Evolutionary conservation across 35 echinoderm and acorn worm species (phyloP), one percentile per base, ranked within the genome.

Genomic region (Chiridota heheva): DNA sequence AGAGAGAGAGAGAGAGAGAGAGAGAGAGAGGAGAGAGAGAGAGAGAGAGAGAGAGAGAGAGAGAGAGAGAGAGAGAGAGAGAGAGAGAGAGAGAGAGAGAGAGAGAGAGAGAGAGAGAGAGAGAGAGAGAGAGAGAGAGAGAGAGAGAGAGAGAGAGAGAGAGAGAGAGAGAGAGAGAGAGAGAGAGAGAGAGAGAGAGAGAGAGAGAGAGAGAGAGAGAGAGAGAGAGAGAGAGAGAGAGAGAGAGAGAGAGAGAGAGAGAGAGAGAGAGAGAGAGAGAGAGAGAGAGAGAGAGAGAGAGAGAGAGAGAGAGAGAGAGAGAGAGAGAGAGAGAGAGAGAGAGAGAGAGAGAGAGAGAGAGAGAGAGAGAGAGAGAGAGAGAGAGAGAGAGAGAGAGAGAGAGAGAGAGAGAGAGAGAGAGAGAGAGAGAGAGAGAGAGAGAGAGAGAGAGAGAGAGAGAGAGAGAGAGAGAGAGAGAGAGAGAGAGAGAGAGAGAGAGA

Each of bases 211-310:
- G n/a, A 53, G 48, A 53, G 48, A 53, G 48, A 53, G 48, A 53
- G 48, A 53, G 48, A 53, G 48, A n/a, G n/a, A 53, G n/a, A 53
- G n/a, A 53, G n/a, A 53, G n/a, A 53, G n/a, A 53, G n/a, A 53
- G n/a, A 53, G n/a, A 53, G n/a, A 53, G n/a, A 53, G n/a, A 53
- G n/a, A 53, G n/a, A 53, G n/a, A 53, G n/a, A 53, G n/a, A 53
- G n/a, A 53, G n/a, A 53, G n/a, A 53, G n/a, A 53, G n/a, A 53
- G n/a, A 53, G n/a, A 53, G n/a, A 53, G n/a, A 53, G n/a, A 53
- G n/a, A 53, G n/a, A 53, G n/a, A 53, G n/a, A 53, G n/a, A 53
- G n/a, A 53, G n/a, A 53, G n/a, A 53, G n/a, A 53, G n/a, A 53
- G n/a, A 53, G n/a, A 53, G n/a, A 53, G n/a, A 53, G n/a, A 53